Percentiles rank a stretch among this genome's conserved stretches.
phyloP scores from a whole-genome alignment of 1,140 invertebrate species.

The Penaeus japonicus region DNA sequence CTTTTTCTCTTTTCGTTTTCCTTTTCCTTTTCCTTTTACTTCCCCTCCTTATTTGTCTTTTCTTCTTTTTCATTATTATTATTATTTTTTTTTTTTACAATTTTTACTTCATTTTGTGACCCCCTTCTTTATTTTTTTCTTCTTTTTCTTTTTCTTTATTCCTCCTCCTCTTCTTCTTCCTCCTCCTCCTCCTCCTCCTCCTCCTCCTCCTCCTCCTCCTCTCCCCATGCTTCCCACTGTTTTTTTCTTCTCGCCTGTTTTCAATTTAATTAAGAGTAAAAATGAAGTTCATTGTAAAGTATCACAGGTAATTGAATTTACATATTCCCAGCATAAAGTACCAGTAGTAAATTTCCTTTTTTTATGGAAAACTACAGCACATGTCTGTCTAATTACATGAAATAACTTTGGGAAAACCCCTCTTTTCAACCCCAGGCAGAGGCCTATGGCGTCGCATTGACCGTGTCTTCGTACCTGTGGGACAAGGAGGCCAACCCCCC shows the following conservation, averaged over 20 bases:
- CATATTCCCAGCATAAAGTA: neutral
- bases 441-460: conserved; percentile 71
- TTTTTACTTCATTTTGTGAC: too few species aligned
- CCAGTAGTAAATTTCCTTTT: neutral
- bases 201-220: too few species aligned
- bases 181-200: neutral
- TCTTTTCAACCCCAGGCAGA: conserved; percentile 66
- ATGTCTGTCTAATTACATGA: neutral
- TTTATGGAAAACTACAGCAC: too few species aligned
- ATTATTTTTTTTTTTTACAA: neutral
- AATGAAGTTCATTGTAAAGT: neutral
- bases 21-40: neutral
- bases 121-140: neutral
- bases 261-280: neutral
- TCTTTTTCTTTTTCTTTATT: neutral
- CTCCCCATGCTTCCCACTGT: too few species aligned
- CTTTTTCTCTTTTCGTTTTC: neutral
- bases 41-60: neutral
- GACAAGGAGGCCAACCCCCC: conserved; percentile 71
- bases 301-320: neutral
- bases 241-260: too few species aligned
- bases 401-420: neutral
- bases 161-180: neutral
- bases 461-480: conserved; percentile 72
- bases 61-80: neutral